A percentile compares a stretch with the other conserved stretches of the same genome.
These are phyloP conservation scores for Copidosoma aretas DNA, from an alignment of 2,888 invertebrate genomes.

Conservation along the genomic window DNA sequence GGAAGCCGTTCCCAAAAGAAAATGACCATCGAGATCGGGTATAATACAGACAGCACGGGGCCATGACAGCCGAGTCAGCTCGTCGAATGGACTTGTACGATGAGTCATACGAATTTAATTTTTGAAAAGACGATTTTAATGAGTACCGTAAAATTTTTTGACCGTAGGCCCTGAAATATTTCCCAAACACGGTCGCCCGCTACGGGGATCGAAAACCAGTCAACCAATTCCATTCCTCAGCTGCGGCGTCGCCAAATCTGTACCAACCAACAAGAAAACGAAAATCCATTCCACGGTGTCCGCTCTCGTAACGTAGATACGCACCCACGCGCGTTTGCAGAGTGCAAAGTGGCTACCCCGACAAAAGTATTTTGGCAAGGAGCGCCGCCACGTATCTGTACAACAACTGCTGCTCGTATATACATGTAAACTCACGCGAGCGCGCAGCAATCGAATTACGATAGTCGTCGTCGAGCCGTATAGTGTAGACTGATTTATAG, in stretches of 20 bases:
- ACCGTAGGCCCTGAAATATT: neutral
- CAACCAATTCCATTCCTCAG: conserved; percentile 13
- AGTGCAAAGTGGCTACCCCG: conserved; percentile 27
- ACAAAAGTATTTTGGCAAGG: conserved; percentile 32
- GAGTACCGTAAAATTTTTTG: neutral
- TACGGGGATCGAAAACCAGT: conserved; percentile 19
- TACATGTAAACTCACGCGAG: neutral
- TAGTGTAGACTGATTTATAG: conserved; percentile 53
- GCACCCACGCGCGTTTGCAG: neutral
- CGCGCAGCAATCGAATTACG: conserved; percentile 20
- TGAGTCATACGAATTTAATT: too few species aligned
- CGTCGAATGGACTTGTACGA: too few species aligned
- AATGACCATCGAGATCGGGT: conserved; percentile 26
- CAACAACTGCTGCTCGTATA: neutral
- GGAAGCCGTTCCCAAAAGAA: conserved; percentile 19
- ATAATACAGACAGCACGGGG: neutral
- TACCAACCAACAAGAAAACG: conserved; percentile 4
- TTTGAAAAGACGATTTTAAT: neutral
- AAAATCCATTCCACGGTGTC: neutral
- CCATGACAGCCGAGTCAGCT: neutral
- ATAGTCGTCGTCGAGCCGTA: conserved; percentile 27
- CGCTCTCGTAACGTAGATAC: too few species aligned
- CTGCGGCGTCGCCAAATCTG: neutral
- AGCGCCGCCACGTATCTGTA: neutral
- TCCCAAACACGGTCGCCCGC: neutral